phyloP scores from a whole-genome alignment of 2,113 vertebrate species.

The Bos taurus region ARS-UCD2.0 NC_037347.1:7370001-7370500 shows the following conservation, averaged over 20 bases:
- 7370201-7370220: background rate
- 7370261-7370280: no score
- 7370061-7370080: background rate
- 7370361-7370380: background rate
- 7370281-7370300: background rate
- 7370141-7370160: background rate
- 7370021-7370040: background rate
- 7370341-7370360: background rate
- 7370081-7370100: background rate
- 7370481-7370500: background rate
- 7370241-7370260: background rate
- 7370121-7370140: background rate
- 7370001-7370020: background rate
- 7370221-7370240: background rate
- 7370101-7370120: fast-evolving
- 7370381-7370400: background rate
- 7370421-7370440: background rate
- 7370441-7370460: background rate
- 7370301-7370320: background rate
- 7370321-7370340: background rate
- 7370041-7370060: background rate
- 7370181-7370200: background rate
- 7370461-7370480: background rate
- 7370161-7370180: background rate
- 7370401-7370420: background rate